phyloP scores from a whole-genome alignment of 2,113 vertebrate genomes.

The Diadophis punctatus region DNA sequence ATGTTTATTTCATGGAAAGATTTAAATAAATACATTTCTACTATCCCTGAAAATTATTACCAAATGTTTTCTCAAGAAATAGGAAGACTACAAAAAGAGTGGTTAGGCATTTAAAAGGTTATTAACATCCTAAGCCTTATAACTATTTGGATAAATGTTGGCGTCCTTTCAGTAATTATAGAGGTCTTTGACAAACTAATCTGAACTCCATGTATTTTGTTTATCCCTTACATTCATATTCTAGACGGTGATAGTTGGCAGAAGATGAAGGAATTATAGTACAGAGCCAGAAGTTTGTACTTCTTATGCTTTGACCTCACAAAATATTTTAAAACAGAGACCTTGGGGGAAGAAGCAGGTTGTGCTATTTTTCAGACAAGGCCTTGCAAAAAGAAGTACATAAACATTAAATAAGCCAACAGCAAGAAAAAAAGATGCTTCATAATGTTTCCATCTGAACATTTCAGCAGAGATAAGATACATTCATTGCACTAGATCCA shows the following conservation, averaged over 20 bases:
- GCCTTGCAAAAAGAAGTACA: slow-evolving; percentile 4
- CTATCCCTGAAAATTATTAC: neutral
- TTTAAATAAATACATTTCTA: neutral
- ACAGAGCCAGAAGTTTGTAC: slow-evolving; percentile 6
- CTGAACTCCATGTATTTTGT: neutral
- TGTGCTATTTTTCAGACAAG: slow-evolving; percentile 30
- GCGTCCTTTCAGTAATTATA: neutral
- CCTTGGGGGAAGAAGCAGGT: slow-evolving; percentile 18
- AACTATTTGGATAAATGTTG: neutral
- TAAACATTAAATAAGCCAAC: slow-evolving; percentile 28
- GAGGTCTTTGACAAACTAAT: slow-evolving; percentile 9
- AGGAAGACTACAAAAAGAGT: neutral
- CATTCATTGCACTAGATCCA: neutral
- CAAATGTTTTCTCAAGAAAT: neutral
- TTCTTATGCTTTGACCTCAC: slow-evolving; percentile 25
- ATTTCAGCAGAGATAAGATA: neutral
- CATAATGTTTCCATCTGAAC: neutral
- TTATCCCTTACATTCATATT: neutral
- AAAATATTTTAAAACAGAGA: slow-evolving; percentile 19
- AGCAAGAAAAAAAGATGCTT: neutral
- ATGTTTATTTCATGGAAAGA: neutral
- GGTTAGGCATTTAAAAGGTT: neutral
- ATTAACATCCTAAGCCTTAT: neutral
- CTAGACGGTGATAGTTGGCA: slow-evolving; percentile 16
- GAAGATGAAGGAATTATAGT: neutral